phyloP scores from a whole-genome alignment of 2,888 invertebrate species.

The Mystacides longicornis region DNA sequence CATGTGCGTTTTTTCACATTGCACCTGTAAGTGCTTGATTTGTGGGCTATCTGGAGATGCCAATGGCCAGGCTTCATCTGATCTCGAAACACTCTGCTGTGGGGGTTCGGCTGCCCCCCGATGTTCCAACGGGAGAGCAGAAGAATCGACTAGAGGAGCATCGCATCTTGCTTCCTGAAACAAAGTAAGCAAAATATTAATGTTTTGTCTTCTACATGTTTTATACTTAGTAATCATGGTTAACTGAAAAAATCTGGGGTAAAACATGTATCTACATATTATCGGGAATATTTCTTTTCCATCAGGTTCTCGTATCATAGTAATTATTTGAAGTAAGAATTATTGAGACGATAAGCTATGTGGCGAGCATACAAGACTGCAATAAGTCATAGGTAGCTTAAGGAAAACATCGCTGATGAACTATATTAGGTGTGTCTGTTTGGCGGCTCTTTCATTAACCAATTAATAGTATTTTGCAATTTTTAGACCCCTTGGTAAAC shows the following conservation, averaged over 20 bases:
- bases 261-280: too few species aligned
- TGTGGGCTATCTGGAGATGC: slow-evolving; percentile 86
- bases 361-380: too few species aligned
- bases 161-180: slow-evolving; percentile 69
- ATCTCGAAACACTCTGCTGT: slow-evolving; percentile 44
- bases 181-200: neutral
- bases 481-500: too few species aligned
- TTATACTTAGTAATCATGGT: neutral
- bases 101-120: slow-evolving; percentile 59
- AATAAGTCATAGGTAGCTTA: too few species aligned
- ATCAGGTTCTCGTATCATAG: too few species aligned
- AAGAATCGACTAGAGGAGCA: slow-evolving; percentile 70
- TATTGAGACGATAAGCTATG: too few species aligned
- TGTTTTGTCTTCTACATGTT: neutral
- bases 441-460: too few species aligned
- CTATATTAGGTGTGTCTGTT: too few species aligned
- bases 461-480: too few species aligned
- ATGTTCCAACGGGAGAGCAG: slow-evolving; percentile 74
- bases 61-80: slow-evolving; percentile 84
- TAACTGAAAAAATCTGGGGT: neutral
- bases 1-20: slow-evolving; percentile 95
- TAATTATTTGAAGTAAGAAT: too few species aligned
- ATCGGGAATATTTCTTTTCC: too few species aligned
- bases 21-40: slow-evolving; percentile 88
- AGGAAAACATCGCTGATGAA: too few species aligned